A percentile compares a stretch with the other conserved stretches of the same genome.
Evolutionary conservation across 2,888 invertebrate genomes (phyloP).

Genomic region (Alsophila aescularia): DNA sequence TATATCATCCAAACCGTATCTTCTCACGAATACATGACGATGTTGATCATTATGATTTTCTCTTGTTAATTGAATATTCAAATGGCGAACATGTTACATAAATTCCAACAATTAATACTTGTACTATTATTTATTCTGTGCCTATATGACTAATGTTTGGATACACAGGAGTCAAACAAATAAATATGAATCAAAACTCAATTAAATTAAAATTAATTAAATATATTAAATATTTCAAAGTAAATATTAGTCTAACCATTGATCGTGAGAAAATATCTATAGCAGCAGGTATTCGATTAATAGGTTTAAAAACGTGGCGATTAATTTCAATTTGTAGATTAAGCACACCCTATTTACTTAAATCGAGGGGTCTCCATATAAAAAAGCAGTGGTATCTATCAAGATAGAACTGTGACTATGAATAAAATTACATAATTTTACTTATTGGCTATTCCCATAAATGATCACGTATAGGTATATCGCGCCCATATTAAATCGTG

Average conservation of each 20-base stretch:
- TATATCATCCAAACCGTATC: too few relatives aligned
- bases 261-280: conserved; percentile 42
- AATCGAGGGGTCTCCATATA: conserved; percentile 28
- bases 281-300: conserved; percentile 39
- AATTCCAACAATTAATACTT: too few relatives aligned
- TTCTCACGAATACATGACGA: too few relatives aligned
- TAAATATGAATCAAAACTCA: too few relatives aligned
- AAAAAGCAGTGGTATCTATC: not conserved
- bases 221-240: not conserved
- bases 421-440: conserved; percentile 14
- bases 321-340: conserved; percentile 48
- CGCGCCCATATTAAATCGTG: too few relatives aligned
- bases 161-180: too few relatives aligned
- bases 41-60: too few relatives aligned
- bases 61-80: too few relatives aligned
- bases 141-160: too few relatives aligned
- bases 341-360: conserved; percentile 35
- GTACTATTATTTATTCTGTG: too few relatives aligned
- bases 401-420: conserved; percentile 9
- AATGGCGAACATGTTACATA: too few relatives aligned
- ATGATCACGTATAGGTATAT: conserved; percentile 31
- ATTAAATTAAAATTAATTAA: not conserved
- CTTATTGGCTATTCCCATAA: conserved; percentile 44
- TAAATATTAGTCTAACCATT: not conserved
- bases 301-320: conserved; percentile 43